phyloP scores from a whole-genome alignment of 2,797 vertebrate species.

The Dryobates pubescens region DNA sequence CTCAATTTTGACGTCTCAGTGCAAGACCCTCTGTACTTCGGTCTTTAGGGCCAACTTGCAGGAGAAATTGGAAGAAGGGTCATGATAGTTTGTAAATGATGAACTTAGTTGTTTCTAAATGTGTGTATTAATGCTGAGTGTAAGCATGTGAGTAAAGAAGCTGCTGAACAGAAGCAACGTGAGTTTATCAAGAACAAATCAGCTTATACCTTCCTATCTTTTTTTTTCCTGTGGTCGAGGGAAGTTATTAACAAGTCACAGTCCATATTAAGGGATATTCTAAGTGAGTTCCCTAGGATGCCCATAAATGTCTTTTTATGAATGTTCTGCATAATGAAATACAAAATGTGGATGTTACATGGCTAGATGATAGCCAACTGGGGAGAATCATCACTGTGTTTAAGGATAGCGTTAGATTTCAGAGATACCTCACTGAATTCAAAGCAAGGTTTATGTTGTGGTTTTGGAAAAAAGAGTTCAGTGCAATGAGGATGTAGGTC shows the following conservation, averaged over 20 bases:
- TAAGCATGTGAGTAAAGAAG: not conserved
- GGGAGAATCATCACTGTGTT: not conserved
- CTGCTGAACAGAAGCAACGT: not conserved
- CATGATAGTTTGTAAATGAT: rapidly evolving
- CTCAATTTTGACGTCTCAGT: not conserved
- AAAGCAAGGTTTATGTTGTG: not conserved
- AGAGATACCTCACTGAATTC: not conserved
- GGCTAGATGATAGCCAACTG: not conserved
- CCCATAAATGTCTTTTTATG: not conserved
- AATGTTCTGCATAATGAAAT: not conserved
- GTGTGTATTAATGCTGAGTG: not conserved
- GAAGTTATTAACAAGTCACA: not conserved
- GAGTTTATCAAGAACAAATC: not conserved
- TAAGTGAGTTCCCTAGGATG: not conserved
- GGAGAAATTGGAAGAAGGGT: not conserved
- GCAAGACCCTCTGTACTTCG: not conserved
- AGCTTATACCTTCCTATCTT: not conserved
- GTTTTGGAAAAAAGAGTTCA: not conserved
- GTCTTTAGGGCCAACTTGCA: not conserved
- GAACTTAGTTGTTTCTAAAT: not conserved
- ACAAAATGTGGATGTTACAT: not conserved
- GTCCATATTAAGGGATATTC: not conserved
- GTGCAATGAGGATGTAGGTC: not conserved
- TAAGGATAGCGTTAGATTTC: not conserved
- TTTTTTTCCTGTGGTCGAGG: not conserved